Evolutionary conservation across 64 coral and sea anemone species (phyloP).

Genomic region (Actinia equina): DNA sequence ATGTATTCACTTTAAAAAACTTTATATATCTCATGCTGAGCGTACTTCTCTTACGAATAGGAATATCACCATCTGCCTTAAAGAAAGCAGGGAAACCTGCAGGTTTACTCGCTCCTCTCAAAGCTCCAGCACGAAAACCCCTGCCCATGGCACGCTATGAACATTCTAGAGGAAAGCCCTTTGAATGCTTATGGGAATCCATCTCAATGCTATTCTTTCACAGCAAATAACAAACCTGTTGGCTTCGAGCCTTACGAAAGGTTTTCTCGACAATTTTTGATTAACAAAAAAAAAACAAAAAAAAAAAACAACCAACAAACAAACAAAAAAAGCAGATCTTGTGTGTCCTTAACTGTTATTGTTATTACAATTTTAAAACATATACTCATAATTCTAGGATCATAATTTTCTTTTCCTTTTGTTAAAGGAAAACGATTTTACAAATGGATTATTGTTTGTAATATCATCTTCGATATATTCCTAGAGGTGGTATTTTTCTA

Average conservation of each 20-base stretch:
- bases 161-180: neutral
- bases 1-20: slow-evolving; percentile 4
- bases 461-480: slow-evolving; percentile 7
- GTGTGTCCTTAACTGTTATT: neutral
- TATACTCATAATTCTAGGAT: neutral
- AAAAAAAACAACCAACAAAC: too few species aligned
- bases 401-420: neutral
- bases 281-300: neutral
- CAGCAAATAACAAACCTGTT: neutral
- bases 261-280: neutral
- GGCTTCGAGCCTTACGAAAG: neutral
- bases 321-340: too few species aligned
- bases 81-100: neutral
- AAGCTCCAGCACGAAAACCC: neutral
- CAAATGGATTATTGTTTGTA: neutral
- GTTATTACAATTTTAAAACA: neutral
- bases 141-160: neutral
- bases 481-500: neutral
- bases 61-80: slow-evolving; percentile 6
- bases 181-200: neutral
- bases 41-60: neutral
- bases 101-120: neutral
- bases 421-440: neutral
- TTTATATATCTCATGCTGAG: neutral
- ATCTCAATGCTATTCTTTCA: neutral